A percentile compares a stretch with the other conserved stretches of the same genome.
Evolutionary conservation across 2,888 invertebrate genomes (phyloP).

Genomic region (Noctua comes): DNA sequence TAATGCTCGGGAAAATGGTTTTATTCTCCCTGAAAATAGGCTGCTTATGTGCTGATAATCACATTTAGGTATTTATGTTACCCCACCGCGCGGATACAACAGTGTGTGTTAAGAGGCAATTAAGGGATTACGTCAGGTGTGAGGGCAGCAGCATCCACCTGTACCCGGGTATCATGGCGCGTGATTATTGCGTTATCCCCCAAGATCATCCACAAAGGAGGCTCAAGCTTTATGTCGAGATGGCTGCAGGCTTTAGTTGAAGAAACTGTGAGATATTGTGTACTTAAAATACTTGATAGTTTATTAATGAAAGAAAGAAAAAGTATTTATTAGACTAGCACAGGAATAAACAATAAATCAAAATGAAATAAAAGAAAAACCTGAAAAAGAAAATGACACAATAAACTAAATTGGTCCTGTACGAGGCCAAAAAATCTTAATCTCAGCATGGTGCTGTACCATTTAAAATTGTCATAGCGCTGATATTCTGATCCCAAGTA

Average conservation of each 20-base stretch:
- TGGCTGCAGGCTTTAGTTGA: constrained; percentile 5
- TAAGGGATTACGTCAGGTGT: constrained; percentile 55
- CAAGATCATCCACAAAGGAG: constrained; percentile 37
- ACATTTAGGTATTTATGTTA: constrained; percentile 20
- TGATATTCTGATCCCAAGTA: background rate
- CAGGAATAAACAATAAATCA: too few species aligned
- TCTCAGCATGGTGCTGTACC: background rate
- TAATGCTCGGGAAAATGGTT: background rate
- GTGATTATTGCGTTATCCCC: constrained; percentile 50
- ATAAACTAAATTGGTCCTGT: too few species aligned
- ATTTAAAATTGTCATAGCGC: background rate
- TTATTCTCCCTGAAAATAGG: background rate
- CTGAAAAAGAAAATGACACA: too few species aligned
- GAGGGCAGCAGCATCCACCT: constrained; percentile 43
- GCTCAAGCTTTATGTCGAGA: constrained; percentile 1
- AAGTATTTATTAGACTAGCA: too few species aligned
- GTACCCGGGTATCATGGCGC: constrained; percentile 36
- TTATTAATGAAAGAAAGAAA: background rate
- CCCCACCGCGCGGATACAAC: constrained; percentile 23
- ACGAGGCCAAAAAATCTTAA: too few species aligned
- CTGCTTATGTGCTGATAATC: constrained; percentile 21
- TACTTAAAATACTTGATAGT: constrained; percentile 8
- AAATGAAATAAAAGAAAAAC: too few species aligned
- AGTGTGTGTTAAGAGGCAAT: constrained; percentile 51
- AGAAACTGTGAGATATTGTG: background rate